phyloP scores from a whole-genome alignment of 2,797 vertebrate species.

The Hyperoplus lanceolatus region DNA sequence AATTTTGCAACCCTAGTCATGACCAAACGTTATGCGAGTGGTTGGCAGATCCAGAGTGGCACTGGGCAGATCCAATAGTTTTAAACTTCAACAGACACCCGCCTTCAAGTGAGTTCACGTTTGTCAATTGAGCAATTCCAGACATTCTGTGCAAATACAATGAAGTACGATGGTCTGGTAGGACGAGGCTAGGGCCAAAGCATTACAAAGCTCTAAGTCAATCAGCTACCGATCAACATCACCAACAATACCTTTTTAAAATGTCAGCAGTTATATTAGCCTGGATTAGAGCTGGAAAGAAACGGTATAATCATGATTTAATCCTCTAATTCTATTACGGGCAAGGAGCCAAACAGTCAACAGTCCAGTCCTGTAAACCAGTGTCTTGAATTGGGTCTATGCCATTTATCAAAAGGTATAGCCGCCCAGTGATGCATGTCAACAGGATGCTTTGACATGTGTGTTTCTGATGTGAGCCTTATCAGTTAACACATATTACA shows the following conservation, averaged over 20 bases:
- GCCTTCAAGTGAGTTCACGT: no score
- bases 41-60: no score
- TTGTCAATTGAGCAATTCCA: no score
- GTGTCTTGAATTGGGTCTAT: slow-evolving; percentile 35
- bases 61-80: no score
- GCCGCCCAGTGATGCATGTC: neutral
- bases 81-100: no score
- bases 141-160: no score
- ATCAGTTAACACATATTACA: neutral
- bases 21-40: no score
- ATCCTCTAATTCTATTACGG: slow-evolving; percentile 58
- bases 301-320: slow-evolving; percentile 48
- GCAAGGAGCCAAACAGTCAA: slow-evolving; percentile 30
- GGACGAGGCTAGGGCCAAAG: no score
- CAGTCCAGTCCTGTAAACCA: slow-evolving; percentile 56
- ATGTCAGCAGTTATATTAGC: neutral
- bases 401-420: neutral
- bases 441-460: neutral
- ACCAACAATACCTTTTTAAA: neutral
- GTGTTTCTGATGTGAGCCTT: neutral
- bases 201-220: neutral
- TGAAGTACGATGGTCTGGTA: no score
- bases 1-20: no score
- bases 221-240: neutral
- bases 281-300: slow-evolving; percentile 23